Base-by-base conservation (phyloP, 2,113 vertebrate species). In the Polypterus bichir region DNA sequence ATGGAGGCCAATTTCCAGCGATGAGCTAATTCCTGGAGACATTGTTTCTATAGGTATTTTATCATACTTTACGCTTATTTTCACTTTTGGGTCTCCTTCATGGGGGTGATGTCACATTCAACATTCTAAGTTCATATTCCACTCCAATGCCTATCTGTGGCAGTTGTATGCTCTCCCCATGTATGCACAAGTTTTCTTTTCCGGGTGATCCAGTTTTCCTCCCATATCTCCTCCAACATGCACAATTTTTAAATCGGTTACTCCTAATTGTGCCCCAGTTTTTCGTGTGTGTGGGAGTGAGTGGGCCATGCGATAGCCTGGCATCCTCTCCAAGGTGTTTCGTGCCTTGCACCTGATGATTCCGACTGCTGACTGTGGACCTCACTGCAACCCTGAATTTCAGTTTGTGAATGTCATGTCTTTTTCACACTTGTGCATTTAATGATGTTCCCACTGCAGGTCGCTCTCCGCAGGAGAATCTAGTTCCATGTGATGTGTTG, bases 401-500 rank as follows among this genome's bases (percentile, higher is more conserved):
- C 2, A 27, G 1, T 27, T 27, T 27, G 27, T 27, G 27, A 27
- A 27, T 27, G 27, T 27, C 27, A 27, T 27, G 27, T 27, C 27
- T 27, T 27, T 27, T 27, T 27, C 27, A 51, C 49, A 51, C 49
- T 51, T 6, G 49, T 51, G 27, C 27, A 27, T 27, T 27, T 27
- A 27, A 27, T 27, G 27, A 3, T 61, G 44, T 27, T 9, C 11
- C 59, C 0, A 3, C 62, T 56, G 2, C 69, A 97, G 94, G 94
- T 54, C 90, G 94, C 1, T 97, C 95, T 0, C 93, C 92, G 0
- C 92, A 93, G 44, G 94, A 98, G 49, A 94, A 95, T 69, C 70
- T 98, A 53, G 95, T 97, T 9, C 95, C 95, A 0, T 98, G 95
- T 2, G 95, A 98, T 0, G 89, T 98, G 54, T 81, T 98, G 55